Evolutionary conservation across 2,888 invertebrate genomes (phyloP), one percentile per base, ranked within the genome.

Genomic region (Nemapogon koenigi): DNA sequence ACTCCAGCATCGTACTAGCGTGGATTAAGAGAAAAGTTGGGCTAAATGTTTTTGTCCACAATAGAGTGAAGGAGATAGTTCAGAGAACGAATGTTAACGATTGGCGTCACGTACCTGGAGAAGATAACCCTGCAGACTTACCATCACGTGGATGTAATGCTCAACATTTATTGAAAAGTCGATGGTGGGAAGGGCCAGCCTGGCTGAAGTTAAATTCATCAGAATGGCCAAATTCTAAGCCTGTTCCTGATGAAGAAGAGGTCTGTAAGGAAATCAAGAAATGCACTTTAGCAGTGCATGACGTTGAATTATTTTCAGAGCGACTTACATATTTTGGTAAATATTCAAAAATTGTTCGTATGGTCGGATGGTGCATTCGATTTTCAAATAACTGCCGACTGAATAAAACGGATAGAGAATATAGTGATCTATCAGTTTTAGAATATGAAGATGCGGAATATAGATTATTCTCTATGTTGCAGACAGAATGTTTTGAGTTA

Each of bases 131-230:
- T 11, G 39, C 39, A 14, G 35, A 39, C 13, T 28, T 39, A n/a
- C 39, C 33, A 14, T 39, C 35, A 13, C n/a, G 39, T 18, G 33
- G 39, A 7, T 39, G 35, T 18, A 11, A 35, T 25, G 28, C 39
- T 6, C 18, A 39, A n/a, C 17, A 10, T 13, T 28, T 35, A 13
- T n/a, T 28, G 6, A 25, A 33, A 3, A 14, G n/a, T 28, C 19
- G 35, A 2, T 39, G 39, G 39, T 39, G 39, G 39, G 37, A 40
- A 18, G 40, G 40, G 3, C 40, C 40, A 4, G 15, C 10, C 4
- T 40, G 40, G 40, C 22, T 37, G 13, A 26, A 35, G 26, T 2
- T 4, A 2, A 2, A 3, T 3, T 6, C 4, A 26, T 10, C 8
- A 4, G 8, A 26, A 25, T 35, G 31, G 37, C 37, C 37, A 10